Evolutionary conservation across 2,888 invertebrate species (phyloP), one percentile per base, ranked within the genome.

Genomic region (Acanthacorydalis orientalis): DNA sequence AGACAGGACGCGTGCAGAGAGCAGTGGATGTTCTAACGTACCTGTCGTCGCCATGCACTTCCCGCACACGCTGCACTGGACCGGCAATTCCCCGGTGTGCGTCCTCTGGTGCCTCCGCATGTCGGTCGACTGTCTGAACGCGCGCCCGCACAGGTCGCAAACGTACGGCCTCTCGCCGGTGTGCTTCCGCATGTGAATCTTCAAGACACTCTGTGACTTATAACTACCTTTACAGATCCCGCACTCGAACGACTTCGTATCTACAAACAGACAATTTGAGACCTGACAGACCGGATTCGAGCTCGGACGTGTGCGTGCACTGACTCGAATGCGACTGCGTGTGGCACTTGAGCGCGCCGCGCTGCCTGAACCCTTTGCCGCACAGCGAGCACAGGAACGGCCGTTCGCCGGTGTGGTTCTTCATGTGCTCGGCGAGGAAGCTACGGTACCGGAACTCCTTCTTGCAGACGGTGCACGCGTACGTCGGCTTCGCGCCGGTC

Each of bases 361-460:
- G 61, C 52, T 63, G 64, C 16, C 64, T 51, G 49, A 64, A 65
- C 9, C 61, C 60, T 51, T 63, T 64, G 3, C 62, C 61, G 45
- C 62, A 62, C n/a, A 53, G 47, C 34, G 62, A 59, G 52, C 66
- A 66, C 15, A 63, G 53, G 52, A 59, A 59, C 1, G 65, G 65
- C 50, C 57, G 61, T 50, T 64, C 63, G 1, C 64, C 65, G 1
- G 64, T 64, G 51, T 65, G 65, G 48, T 58, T 58, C 51, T 63
- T 62, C 57, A 64, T 61, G 49, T 65, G 65, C 51, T 63, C 62
- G 2, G 59, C 56, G 12, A 65, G 51, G 50, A 59, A 57, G 52
- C 62, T 62, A 1, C 58, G 59, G 51, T 60, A 60, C 2, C 52
- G 51, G 51, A 62, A 63, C 39, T 55, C 56, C 51, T 62, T 62